Evolutionary conservation across 2,888 invertebrate genomes (phyloP).

Genomic region (Napeogenes inachia): DNA sequence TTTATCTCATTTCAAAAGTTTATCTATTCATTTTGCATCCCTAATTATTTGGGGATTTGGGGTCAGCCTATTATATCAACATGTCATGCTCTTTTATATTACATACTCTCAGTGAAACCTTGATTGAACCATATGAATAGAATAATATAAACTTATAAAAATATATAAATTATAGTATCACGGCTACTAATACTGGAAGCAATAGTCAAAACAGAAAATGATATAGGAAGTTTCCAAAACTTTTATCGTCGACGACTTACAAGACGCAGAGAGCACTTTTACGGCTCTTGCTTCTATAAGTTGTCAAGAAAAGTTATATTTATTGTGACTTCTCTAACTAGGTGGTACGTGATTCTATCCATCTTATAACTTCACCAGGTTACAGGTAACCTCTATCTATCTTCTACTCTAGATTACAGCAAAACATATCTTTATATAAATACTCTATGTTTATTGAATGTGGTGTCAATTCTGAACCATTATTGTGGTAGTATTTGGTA

Average conservation of each 20-base stretch:
- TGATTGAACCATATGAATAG: too few relatives aligned
- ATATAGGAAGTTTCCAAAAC: constrained; percentile 4
- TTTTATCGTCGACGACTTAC: constrained; percentile 21
- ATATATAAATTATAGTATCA: neutral
- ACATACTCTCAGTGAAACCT: too few relatives aligned
- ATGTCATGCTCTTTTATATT: too few relatives aligned
- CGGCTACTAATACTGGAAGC: neutral
- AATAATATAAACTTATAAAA: neutral
- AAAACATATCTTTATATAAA: too few relatives aligned
- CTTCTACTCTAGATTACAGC: too few relatives aligned
- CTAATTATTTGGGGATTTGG: too few relatives aligned
- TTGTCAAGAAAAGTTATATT: constrained; percentile 7
- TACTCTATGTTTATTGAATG: too few relatives aligned
- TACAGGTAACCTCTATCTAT: too few relatives aligned
- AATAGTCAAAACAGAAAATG: constrained; percentile 9
- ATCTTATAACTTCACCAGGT: too few relatives aligned
- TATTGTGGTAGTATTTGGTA: too few relatives aligned
- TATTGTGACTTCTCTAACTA: neutral
- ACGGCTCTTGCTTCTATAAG: constrained; percentile 24
- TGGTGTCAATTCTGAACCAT: too few relatives aligned
- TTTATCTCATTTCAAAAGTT: neutral
- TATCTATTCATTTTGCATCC: neutral
- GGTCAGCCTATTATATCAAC: too few relatives aligned
- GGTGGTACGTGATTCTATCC: neutral
- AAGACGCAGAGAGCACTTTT: constrained; percentile 27